A percentile compares a stretch with the other conserved stretches of the same genome.
These are phyloP conservation scores for Forpus xanthops DNA, from an alignment of 2,797 vertebrate genomes.

Conservation along the genomic window DNA sequence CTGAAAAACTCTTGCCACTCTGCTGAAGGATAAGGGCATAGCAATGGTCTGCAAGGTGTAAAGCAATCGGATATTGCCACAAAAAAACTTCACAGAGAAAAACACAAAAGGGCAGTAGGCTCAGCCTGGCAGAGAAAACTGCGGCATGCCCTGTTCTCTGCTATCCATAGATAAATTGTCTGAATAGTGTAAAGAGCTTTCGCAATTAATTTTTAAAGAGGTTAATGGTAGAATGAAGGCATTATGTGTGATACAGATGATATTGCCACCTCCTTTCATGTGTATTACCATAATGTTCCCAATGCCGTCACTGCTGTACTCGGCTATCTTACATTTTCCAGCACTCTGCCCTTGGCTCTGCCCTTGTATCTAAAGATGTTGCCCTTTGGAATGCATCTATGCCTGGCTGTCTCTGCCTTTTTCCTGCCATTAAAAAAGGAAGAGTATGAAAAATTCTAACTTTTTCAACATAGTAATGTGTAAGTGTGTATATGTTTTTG, in stretches of 20 bases:
- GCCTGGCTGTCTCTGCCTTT: neutral
- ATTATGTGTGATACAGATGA: neutral
- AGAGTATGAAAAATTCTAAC: neutral
- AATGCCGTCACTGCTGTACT: neutral
- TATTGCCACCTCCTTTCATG: neutral
- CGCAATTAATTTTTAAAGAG: neutral
- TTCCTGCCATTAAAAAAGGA: neutral
- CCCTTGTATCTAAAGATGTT: neutral
- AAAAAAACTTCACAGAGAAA: neutral
- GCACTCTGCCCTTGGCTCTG: conserved; percentile 14
- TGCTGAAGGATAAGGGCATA: neutral
- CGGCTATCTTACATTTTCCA: neutral
- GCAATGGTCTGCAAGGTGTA: conserved; percentile 2
- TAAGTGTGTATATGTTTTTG: neutral
- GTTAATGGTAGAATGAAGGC: neutral
- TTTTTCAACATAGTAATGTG: neutral
- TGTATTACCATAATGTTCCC: neutral
- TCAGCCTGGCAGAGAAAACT: neutral
- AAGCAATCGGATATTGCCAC: neutral
- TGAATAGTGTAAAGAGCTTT: neutral
- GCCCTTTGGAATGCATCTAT: neutral
- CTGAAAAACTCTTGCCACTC: neutral
- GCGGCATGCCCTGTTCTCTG: neutral
- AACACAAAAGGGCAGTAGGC: neutral
- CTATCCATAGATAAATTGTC: neutral